Conservation (phyloP, 2,888 invertebrate genomes). For the Spicauda simplicius region DNA sequence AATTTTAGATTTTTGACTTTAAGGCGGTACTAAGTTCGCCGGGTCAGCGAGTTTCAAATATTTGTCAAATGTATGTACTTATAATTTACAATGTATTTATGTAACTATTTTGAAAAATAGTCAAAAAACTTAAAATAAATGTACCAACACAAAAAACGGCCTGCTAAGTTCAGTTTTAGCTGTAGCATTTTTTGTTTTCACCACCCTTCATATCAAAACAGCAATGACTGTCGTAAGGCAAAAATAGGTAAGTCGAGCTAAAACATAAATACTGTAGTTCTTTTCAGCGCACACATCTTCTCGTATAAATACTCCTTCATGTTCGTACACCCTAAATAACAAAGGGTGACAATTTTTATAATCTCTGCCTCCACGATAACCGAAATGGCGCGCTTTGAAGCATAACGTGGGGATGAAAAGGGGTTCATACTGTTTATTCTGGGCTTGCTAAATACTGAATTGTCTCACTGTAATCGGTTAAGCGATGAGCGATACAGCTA, state of each 20-base stretch:
- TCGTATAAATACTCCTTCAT: slow-evolving; percentile 16
- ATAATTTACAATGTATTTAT: too few relatives aligned
- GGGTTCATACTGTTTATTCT: slow-evolving; percentile 21
- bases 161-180: too few relatives aligned
- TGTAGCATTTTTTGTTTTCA: too few relatives aligned
- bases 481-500: not conserved
- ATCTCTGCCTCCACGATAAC: slow-evolving; percentile 21
- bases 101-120: too few relatives aligned
- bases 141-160: too few relatives aligned
- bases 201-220: too few relatives aligned
- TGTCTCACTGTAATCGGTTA: not conserved
- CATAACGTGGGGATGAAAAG: slow-evolving; percentile 10
- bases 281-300: not conserved
- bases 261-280: not conserved
- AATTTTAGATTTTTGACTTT: too few relatives aligned
- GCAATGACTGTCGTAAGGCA: too few relatives aligned
- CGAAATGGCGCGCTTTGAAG: slow-evolving; percentile 20
- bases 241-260: not conserved
- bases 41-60: too few relatives aligned
- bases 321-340: slow-evolving; percentile 12
- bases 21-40: too few relatives aligned
- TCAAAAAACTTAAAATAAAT: too few relatives aligned
- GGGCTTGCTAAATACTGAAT: not conserved
- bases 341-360: slow-evolving; percentile 26
- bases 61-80: too few relatives aligned